Conservation (phyloP, 1,140 invertebrate species). For the Piezodorus guildinii region DNA sequence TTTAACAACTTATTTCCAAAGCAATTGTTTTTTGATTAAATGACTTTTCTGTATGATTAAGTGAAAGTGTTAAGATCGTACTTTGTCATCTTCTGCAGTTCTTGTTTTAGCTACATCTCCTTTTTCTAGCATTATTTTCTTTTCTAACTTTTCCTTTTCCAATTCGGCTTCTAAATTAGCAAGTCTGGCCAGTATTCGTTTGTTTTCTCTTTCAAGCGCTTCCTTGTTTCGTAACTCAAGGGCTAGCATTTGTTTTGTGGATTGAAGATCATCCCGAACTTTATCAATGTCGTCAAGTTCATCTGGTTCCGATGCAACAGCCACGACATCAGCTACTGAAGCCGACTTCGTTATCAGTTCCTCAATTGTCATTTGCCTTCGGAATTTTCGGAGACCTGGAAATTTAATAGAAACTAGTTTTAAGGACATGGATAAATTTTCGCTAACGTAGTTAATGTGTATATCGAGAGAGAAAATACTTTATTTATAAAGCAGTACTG, state of each 20-base stretch:
- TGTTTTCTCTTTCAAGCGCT: conserved; percentile 73
- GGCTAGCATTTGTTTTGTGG: conserved; percentile 79
- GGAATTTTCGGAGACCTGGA: conserved; percentile 66
- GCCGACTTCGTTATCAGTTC: conserved; percentile 64
- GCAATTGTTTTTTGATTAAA: too few relatives aligned
- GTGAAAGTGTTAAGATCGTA: conserved; percentile 20
- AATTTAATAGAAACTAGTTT: too few relatives aligned
- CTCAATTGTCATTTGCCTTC: conserved; percentile 76
- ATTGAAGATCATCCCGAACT: conserved; percentile 75
- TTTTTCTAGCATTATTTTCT: conserved; percentile 18
- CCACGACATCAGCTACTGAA: conserved; percentile 48
- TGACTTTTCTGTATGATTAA: too few relatives aligned
- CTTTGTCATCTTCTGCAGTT: conserved; percentile 45
- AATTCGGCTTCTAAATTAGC: conserved; percentile 65
- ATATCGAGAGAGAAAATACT: too few relatives aligned
- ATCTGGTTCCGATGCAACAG: conserved; percentile 42
- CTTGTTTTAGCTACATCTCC: conserved; percentile 29
- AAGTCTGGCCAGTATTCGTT: conserved; percentile 60
- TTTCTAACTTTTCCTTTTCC: conserved; percentile 40
- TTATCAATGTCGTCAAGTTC: conserved; percentile 78
- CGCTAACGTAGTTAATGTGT: too few relatives aligned
- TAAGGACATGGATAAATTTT: too few relatives aligned
- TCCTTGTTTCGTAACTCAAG: conserved; percentile 76
- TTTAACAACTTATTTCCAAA: too few relatives aligned
- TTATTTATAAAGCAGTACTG: too few relatives aligned